Evolutionary conservation across 2,888 invertebrate genomes (phyloP).

Genomic region (Tanypteryx hageni): DNA sequence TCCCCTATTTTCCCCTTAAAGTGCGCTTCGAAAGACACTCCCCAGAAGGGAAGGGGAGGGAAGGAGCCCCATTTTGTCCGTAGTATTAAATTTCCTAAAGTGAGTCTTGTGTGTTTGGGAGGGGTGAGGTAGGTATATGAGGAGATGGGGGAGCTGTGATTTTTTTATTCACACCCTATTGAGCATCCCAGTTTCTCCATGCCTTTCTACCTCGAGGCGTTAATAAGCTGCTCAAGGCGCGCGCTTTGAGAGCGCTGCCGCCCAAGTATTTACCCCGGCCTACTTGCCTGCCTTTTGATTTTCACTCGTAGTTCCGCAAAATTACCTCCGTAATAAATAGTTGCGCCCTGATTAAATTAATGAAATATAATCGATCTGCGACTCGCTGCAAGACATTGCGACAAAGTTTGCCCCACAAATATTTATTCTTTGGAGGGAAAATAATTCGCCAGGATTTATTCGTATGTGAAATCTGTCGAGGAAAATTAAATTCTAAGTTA

Average conservation of each 20-base stretch:
- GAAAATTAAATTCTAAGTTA: too few relatives aligned
- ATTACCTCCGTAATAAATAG: slow-evolving; percentile 27
- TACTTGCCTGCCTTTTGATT: slow-evolving; percentile 30
- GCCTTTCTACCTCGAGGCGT: slow-evolving; percentile 22
- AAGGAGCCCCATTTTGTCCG: background rate
- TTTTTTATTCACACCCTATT: background rate
- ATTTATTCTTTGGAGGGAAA: too few relatives aligned
- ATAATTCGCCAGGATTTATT: too few relatives aligned
- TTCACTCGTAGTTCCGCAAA: background rate
- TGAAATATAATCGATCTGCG: too few relatives aligned
- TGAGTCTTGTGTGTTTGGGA: background rate
- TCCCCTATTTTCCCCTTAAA: slow-evolving; percentile 35
- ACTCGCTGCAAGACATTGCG: too few relatives aligned
- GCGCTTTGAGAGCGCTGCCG: background rate
- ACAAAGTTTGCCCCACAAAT: too few relatives aligned
- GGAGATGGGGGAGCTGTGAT: background rate
- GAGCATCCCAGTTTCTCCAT: background rate
- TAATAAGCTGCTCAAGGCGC: background rate
- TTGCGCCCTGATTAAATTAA: too few relatives aligned
- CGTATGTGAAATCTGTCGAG: too few relatives aligned
- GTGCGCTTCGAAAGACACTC: background rate
- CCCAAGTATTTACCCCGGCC: background rate
- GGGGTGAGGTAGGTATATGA: background rate
- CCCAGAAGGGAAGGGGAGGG: background rate
- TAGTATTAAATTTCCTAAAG: slow-evolving; percentile 40